These are phyloP conservation scores for Typhlomys cinereus DNA, from an alignment of 2,113 vertebrate species.

Conservation along the genomic window DNA sequence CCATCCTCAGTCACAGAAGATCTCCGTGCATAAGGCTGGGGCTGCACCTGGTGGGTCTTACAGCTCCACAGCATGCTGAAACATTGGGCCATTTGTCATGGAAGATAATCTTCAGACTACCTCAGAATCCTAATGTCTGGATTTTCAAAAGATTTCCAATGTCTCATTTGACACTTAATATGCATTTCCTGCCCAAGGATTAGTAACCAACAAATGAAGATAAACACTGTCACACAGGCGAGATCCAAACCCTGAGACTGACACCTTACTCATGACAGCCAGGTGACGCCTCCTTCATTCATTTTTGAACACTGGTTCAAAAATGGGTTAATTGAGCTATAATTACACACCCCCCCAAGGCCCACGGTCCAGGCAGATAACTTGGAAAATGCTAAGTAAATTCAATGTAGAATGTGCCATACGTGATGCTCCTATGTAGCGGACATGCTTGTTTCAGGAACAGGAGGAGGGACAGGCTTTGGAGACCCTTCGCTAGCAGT, in stretches of 20 bases:
- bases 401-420: background rate
- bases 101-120: background rate
- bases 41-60: background rate
- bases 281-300: background rate
- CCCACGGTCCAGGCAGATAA: background rate
- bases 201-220: background rate
- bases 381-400: background rate
- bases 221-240: background rate
- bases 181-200: background rate
- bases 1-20: background rate
- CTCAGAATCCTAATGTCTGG: background rate
- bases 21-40: background rate
- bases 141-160: slow-evolving; percentile 37
- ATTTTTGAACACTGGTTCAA: background rate
- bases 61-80: slow-evolving; percentile 22
- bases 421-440: background rate
- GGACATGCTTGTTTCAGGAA: background rate
- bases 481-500: background rate
- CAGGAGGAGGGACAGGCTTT: background rate
- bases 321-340: background rate
- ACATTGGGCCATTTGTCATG: background rate
- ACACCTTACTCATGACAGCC: background rate
- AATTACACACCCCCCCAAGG: background rate
- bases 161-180: background rate
- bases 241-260: background rate